These are phyloP conservation scores for Spheniscus mendiculus DNA, from an alignment of 2,113 vertebrate genomes.

Conservation along the genomic window DNA sequence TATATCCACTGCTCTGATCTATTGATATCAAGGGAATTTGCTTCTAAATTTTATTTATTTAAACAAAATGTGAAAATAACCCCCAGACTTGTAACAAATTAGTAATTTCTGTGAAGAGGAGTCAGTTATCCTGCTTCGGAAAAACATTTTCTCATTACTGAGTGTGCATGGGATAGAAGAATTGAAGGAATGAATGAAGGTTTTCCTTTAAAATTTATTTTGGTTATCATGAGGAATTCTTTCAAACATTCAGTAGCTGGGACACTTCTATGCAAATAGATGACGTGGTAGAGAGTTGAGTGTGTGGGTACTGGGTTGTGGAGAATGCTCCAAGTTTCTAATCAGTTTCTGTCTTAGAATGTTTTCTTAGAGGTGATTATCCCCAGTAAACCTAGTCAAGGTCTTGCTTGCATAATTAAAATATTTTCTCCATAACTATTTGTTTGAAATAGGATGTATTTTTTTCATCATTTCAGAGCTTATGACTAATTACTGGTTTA, in stretches of 20 bases:
- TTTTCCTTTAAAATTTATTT: not conserved
- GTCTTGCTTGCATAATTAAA: not conserved
- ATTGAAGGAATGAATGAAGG: not conserved
- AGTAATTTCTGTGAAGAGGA: not conserved
- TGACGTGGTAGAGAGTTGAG: not conserved
- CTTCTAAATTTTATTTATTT: not conserved
- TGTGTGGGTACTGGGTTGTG: not conserved
- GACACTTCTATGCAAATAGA: not conserved
- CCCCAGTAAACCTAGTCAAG: not conserved
- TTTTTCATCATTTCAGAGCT: not conserved
- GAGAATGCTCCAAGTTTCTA: not conserved
- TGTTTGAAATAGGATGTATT: not conserved
- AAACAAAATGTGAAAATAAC: not conserved
- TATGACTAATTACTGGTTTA: not conserved
- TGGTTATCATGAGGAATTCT: not conserved
- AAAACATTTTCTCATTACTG: not conserved
- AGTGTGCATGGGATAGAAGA: not conserved
- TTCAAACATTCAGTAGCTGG: not conserved
- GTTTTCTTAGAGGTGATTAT: not conserved
- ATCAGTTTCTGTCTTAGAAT: not conserved
- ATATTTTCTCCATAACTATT: not conserved
- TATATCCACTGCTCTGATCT: not conserved
- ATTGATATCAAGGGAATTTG: not conserved
- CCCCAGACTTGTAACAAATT: not conserved
- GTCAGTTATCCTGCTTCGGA: not conserved